phyloP scores from a whole-genome alignment of 2,888 invertebrate species.

The Drosophila lacicola region DNA sequence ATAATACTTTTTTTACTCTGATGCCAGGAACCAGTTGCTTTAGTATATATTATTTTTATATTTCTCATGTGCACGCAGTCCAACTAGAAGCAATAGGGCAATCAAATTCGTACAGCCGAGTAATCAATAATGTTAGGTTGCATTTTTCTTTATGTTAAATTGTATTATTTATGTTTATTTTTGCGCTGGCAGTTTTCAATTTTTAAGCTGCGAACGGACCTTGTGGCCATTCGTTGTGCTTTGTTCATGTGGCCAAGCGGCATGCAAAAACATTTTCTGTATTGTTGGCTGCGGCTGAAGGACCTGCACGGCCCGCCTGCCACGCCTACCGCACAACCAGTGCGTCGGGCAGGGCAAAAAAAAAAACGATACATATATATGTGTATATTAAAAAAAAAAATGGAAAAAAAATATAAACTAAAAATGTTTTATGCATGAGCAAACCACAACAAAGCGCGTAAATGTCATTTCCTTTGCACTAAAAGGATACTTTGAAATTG shows the following conservation, averaged over 20 bases:
- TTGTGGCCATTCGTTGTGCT: slow-evolving; percentile 38
- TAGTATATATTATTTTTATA: too few species aligned
- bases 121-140: slow-evolving; percentile 17
- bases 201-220: slow-evolving; percentile 33
- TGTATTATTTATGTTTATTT: slow-evolving; percentile 32
- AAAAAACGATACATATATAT: background rate
- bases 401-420: slow-evolving; percentile 54
- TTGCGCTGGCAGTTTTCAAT: slow-evolving; percentile 16
- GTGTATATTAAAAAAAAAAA: slow-evolving; percentile 7
- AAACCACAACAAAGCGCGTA: slow-evolving; percentile 80
- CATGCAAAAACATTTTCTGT: slow-evolving; percentile 37
- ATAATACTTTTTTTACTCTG: too few species aligned
- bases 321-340: slow-evolving; percentile 44
- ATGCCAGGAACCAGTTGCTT: too few species aligned
- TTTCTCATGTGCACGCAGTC: too few species aligned
- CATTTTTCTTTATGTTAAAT: slow-evolving; percentile 13
- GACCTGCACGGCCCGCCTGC: slow-evolving; percentile 9
- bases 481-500: slow-evolving; percentile 81
- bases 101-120: background rate
- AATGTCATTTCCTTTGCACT: slow-evolving; percentile 80
- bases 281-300: slow-evolving; percentile 32
- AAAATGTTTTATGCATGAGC: slow-evolving; percentile 78
- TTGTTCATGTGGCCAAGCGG: slow-evolving; percentile 32
- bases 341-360: slow-evolving; percentile 21
- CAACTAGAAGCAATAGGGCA: background rate